Evolutionary conservation across 2,888 invertebrate species (phyloP).

Genomic region (Oscheius onirici): DNA sequence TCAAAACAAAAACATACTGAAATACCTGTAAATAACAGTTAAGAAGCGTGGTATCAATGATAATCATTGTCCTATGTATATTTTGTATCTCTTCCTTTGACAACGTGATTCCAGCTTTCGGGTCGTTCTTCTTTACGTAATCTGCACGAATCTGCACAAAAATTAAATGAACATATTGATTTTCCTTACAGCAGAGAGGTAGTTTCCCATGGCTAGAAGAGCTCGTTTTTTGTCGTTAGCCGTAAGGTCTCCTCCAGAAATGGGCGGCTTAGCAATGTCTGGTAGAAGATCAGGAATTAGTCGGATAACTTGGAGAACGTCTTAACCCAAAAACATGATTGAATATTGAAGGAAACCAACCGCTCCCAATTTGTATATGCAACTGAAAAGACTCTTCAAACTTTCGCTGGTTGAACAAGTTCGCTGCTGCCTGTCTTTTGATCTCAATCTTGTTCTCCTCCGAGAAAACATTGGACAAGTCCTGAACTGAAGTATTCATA

Average conservation of each 20-base stretch:
- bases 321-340: slow-evolving; percentile 75
- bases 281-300: slow-evolving; percentile 89
- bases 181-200: slow-evolving; percentile 80
- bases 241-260: slow-evolving; percentile 46
- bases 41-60: slow-evolving; percentile 94
- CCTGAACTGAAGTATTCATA: slow-evolving; percentile 33
- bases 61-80: slow-evolving; percentile 79
- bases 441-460: slow-evolving; percentile 77
- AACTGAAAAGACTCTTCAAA: slow-evolving; percentile 91
- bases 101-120: background rate
- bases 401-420: slow-evolving; percentile 87
- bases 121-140: background rate
- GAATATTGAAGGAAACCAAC: slow-evolving; percentile 55
- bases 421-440: slow-evolving; percentile 87
- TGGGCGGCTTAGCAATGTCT: slow-evolving; percentile 57
- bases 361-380: slow-evolving; percentile 86
- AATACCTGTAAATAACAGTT: slow-evolving; percentile 93
- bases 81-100: slow-evolving; percentile 26
- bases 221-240: slow-evolving; percentile 80
- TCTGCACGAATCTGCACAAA: background rate
- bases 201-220: slow-evolving; percentile 86
- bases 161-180: background rate
- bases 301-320: slow-evolving; percentile 93
- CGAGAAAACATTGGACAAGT: slow-evolving; percentile 47
- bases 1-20: slow-evolving; percentile 8